These are phyloP conservation scores for Tupaia tana DNA, from an alignment of 2,113 vertebrate genomes.

Conservation along the genomic window DNA sequence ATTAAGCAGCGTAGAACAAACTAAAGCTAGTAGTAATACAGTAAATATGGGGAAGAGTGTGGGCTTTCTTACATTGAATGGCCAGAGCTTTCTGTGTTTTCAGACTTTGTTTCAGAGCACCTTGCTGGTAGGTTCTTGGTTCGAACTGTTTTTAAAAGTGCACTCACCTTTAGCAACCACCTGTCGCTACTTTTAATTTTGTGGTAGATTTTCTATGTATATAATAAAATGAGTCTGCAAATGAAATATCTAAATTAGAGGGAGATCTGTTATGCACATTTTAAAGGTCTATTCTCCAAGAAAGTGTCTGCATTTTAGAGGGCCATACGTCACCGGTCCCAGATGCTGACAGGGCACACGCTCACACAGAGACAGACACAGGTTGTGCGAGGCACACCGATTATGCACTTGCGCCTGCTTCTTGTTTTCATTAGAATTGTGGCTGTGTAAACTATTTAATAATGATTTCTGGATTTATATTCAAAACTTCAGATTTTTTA, in stretches of 20 bases:
- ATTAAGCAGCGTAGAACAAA: no score
- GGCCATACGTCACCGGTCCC: background rate
- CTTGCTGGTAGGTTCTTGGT: background rate
- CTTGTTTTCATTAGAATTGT: slow-evolving; percentile 57
- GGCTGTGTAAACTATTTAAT: slow-evolving; percentile 16
- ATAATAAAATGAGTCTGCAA: slow-evolving; percentile 8
- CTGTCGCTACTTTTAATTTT: background rate
- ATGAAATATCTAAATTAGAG: background rate
- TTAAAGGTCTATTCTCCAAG: background rate
- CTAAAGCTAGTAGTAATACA: no score
- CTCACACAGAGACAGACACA: slow-evolving; percentile 1
- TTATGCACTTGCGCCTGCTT: background rate
- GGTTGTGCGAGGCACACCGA: background rate
- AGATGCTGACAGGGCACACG: background rate
- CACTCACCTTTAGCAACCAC: background rate
- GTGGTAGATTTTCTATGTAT: background rate
- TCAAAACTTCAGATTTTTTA: slow-evolving; percentile 9
- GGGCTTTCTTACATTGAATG: no score
- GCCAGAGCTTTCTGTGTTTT: background rate
- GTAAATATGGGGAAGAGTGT: fast-evolving
- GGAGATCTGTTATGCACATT: background rate
- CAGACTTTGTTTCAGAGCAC: background rate
- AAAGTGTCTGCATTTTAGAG: background rate
- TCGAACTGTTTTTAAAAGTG: background rate
- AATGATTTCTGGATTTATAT: slow-evolving; percentile 8